Conservation (phyloP, 2,113 vertebrate species). For the Ptyas mucosa region DNA sequence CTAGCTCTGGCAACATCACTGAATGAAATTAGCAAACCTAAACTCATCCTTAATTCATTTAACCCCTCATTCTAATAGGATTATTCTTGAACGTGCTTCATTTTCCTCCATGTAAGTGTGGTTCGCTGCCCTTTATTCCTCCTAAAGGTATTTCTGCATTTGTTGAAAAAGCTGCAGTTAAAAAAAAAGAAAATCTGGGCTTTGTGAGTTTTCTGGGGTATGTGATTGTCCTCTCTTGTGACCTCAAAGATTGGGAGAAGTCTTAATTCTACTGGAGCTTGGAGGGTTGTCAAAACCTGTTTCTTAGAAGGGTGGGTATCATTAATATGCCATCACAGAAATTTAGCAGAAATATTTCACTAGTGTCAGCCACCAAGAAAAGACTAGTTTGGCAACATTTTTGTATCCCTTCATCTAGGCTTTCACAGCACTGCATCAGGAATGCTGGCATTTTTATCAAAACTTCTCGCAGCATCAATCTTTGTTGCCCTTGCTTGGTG, state of each 20-base stretch:
- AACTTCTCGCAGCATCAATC: neutral
- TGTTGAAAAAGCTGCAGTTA: neutral
- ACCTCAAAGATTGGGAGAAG: neutral
- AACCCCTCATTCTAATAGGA: neutral
- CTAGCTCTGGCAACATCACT: neutral
- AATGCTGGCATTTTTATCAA: neutral
- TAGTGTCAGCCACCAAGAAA: neutral
- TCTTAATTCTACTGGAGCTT: neutral
- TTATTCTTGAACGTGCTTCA: neutral
- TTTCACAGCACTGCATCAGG: neutral
- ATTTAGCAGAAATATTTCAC: neutral
- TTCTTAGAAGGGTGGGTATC: neutral
- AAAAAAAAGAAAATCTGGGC: neutral
- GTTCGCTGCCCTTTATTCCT: neutral
- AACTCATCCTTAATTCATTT: neutral
- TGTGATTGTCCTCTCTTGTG: neutral
- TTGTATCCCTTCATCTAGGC: neutral
- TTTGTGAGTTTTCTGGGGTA: neutral
- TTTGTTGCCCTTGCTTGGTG: neutral
- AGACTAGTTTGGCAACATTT: neutral
- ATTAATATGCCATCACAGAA: neutral
- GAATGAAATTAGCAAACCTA: neutral
- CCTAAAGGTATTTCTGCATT: neutral
- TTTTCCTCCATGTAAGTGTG: neutral
- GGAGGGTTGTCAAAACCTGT: neutral